Evolutionary conservation across 2,888 invertebrate genomes (phyloP).

Genomic region (Sphaerophoria rueppellii): DNA sequence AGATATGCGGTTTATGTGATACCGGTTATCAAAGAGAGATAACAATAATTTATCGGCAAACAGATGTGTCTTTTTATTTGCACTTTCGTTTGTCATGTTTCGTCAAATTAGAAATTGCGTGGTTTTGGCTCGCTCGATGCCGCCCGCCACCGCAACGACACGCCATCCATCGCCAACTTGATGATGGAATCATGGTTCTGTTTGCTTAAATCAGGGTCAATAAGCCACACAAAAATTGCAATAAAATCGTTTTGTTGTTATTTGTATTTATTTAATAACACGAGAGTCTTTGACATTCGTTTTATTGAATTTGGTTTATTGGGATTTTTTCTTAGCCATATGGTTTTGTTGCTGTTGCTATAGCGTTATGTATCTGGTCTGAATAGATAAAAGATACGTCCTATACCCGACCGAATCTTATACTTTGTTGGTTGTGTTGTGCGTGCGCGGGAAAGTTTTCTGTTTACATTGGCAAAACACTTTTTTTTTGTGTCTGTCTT

Average conservation of each 20-base stretch:
- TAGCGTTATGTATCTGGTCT: background rate
- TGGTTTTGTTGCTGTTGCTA: conserved; percentile 1
- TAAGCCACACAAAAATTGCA: conserved; percentile 15
- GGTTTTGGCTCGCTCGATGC: conserved; percentile 11
- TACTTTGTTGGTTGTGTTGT: background rate
- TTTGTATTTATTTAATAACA: conserved; percentile 32
- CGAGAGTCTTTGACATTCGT: background rate
- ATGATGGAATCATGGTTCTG: background rate
- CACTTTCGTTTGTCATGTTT: conserved; percentile 20
- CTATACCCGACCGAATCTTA: background rate
- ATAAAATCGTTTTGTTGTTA: conserved; percentile 8
- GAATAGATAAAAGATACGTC: conserved; percentile 1
- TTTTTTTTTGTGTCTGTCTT: conserved; percentile 23
- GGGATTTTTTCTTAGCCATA: background rate
- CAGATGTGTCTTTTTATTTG: conserved; percentile 60
- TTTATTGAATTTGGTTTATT: conserved; percentile 16
- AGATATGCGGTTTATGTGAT: conserved; percentile 37
- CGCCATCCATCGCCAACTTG: background rate
- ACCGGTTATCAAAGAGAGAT: too few relatives aligned
- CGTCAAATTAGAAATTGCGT: conserved; percentile 5
- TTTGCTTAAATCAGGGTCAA: conserved; percentile 3
- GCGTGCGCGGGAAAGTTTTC: conserved; percentile 58
- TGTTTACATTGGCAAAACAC: conserved; percentile 60
- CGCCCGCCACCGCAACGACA: background rate
- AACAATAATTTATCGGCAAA: conserved; percentile 11